phyloP scores from a whole-genome alignment of 2,113 vertebrate genomes.

The Oryzias woworae region DNA sequence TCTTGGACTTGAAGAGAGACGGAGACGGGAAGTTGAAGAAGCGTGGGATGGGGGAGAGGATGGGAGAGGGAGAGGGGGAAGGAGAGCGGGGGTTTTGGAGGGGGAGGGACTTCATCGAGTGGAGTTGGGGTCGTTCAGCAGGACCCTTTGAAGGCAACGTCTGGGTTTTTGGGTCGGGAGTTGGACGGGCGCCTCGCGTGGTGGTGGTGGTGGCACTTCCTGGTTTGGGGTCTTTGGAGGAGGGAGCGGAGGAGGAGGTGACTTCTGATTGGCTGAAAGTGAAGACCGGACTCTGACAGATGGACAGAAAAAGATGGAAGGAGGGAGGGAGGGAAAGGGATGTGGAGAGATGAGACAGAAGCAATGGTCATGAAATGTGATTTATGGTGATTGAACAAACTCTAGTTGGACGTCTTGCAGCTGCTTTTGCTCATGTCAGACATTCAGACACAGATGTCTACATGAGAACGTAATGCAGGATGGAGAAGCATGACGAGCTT shows the following conservation, averaged over 20 bases:
- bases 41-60: slow-evolving; percentile 80
- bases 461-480: slow-evolving; percentile 42
- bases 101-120: slow-evolving; percentile 85
- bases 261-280: slow-evolving; percentile 86
- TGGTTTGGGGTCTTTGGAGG: slow-evolving; percentile 78
- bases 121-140: slow-evolving; percentile 80
- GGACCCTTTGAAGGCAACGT: slow-evolving; percentile 86
- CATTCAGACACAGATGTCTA: not conserved
- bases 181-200: slow-evolving; percentile 72
- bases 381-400: slow-evolving; percentile 51
- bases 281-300: slow-evolving; percentile 88
- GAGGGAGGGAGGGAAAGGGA: slow-evolving; percentile 52
- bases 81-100: slow-evolving; percentile 78
- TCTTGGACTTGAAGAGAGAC: slow-evolving; percentile 81
- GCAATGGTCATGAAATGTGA: slow-evolving; percentile 76
- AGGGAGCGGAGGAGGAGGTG: slow-evolving; percentile 64
- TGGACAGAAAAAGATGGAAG: slow-evolving; percentile 61
- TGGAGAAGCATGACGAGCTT: slow-evolving; percentile 1
- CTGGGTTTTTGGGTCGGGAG: slow-evolving; percentile 86
- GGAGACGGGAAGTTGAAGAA: slow-evolving; percentile 85
- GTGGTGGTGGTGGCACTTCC: slow-evolving; percentile 58
- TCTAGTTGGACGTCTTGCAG: too few species aligned
- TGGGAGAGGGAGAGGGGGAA: slow-evolving; percentile 76
- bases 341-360: slow-evolving; percentile 60
- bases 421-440: not conserved